phyloP scores from a whole-genome alignment of 2,797 vertebrate genomes.

The Halcyon smyrnensis region DNA sequence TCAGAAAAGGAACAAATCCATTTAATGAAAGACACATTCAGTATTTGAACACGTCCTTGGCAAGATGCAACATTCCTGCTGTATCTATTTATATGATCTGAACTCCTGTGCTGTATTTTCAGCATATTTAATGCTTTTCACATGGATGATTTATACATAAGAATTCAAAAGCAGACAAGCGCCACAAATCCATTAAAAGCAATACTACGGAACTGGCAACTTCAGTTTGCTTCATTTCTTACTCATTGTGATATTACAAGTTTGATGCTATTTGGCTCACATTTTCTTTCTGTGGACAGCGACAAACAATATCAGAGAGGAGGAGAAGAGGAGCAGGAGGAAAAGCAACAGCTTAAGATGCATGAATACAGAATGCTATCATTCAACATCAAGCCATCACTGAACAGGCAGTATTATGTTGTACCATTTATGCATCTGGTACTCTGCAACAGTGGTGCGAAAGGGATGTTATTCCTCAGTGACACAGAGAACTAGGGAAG shows the following conservation, averaged over 20 bases:
- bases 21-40: conserved; percentile 1
- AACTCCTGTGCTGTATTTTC: conserved; percentile 21
- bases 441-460: background rate
- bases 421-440: background rate
- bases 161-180: conserved; percentile 6
- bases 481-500: background rate
- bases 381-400: background rate
- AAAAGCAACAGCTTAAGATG: background rate
- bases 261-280: background rate
- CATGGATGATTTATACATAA: background rate
- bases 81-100: background rate
- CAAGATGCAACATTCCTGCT: background rate
- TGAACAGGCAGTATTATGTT: background rate
- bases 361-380: background rate
- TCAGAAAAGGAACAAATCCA: conserved; percentile 3
- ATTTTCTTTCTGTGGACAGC: background rate
- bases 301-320: background rate
- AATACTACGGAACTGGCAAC: background rate
- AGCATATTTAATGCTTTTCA: conserved; percentile 30
- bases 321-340: background rate
- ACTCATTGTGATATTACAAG: background rate
- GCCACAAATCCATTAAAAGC: conserved; percentile 34
- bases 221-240: conserved; percentile 7
- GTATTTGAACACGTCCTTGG: conserved; percentile 26
- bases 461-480: background rate